Base-by-base conservation (phyloP, 1,140 invertebrate genomes). In the Cydia splendana region DNA sequence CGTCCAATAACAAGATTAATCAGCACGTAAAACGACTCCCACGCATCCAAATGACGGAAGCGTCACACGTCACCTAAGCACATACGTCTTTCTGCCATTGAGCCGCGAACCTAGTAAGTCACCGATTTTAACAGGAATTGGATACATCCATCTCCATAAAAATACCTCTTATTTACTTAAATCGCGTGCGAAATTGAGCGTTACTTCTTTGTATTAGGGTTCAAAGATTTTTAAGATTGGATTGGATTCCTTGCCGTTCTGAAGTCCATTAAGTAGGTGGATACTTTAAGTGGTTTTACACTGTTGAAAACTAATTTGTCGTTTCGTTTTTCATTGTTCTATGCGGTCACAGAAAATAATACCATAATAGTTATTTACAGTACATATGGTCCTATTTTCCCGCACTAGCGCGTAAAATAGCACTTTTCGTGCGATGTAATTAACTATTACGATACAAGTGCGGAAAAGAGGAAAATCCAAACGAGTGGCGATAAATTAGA, bases 141-240 rank as follows among this genome's bases (percentile, higher is more conserved):
- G 5, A 53, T 53, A 53, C 51, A 53, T 53, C 51, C n/a, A 53
- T 53, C 51, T 53, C 51, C 51, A 53, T 53, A 53, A 53, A n/a
- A 18, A 53, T 9, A 53, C n/a, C 45, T 48, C 12, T 48, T 48
- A 48, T 53, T 53, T 53, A 9, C 51, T 53, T 53, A n/a, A 48
- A 48, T 48, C 45, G 45, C 3, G 12, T 12, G 45, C 45, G 15
- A 53, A 53, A 53, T 53, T 53, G 51, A 53, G 51, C 6, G 4
- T 53, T 53, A 53, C 13, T 1, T 12, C 4, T 18, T 18, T 3
- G 6, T n/a, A 7, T 53, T 18, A 53, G 6, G 51, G 51, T 1
- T 53, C 48, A 51, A 51, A 15, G 4, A 15, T 42, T 48, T 45
- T 48, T 15, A 48, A 13, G n/a, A n/a, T 3, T 18, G n/a, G n/a